Evolutionary conservation across 2,113 vertebrate species (phyloP), one percentile per base, ranked within the genome.

Genomic region (Hippocampus zosterae): DNA sequence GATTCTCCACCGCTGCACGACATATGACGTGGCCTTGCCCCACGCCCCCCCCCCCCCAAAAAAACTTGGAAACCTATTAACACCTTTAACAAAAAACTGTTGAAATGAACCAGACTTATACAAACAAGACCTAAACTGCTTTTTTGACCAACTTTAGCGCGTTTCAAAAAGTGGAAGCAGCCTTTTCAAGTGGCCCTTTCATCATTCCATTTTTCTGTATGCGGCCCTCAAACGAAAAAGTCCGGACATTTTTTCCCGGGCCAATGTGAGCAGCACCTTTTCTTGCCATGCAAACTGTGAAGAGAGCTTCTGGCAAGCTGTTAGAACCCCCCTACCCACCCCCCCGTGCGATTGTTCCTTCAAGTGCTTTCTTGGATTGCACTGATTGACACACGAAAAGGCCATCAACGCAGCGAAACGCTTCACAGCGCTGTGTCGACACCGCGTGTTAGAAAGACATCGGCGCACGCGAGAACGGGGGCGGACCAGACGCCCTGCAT

Each of bases 241-340:
- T 1, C 33, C 33, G 33, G 33, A 37, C 33, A 16, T 46, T n/a
- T 33, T 4, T 27, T 65, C 78, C 53, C 67, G 23, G 63, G 56
- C 72, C 74, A 52, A 29, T 6, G 70, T 65, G 9, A 69, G 67
- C 73, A 37, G 27, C 52, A 29, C 76, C 68, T 74, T 62, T 40
- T 60, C 40, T 21, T 59, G 72, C 52, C 4, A 67, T 57, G 46
- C 61, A 81, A 84, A 78, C 80, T 79, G 80, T 50, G 52, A 65
- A 69, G 72, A 75, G 60, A 68, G 41, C 66, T 37, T 37, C 33
- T 53, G 33, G 56, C 73, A 73, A 80, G 68, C 67, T 67, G 69
- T 56, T 53, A 69, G 44, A 41, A 27, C 71, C 56, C 64, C 68
- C 74, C 72, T 42, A n/a, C 60, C 64, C 70, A 71, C 72, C 42